Evolutionary conservation across 2,797 vertebrate species (phyloP).

Genomic region (Apogon hyalosoma): DNA sequence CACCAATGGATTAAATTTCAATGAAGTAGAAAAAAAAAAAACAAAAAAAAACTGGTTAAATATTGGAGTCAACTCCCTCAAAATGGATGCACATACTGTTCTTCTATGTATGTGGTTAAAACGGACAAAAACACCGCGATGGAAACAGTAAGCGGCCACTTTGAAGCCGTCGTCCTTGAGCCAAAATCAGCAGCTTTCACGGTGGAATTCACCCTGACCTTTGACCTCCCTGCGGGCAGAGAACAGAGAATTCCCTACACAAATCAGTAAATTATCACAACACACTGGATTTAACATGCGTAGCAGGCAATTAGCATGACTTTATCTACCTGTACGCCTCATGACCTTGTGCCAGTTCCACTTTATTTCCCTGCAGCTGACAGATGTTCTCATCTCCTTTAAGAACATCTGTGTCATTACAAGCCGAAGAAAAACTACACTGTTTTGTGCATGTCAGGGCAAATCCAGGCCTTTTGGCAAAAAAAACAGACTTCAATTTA

Average conservation of each 20-base stretch:
- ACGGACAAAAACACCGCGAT: not conserved
- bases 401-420: constrained; percentile 18
- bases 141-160: not conserved
- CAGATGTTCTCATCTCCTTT: constrained; percentile 27
- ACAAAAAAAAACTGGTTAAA: constrained; percentile 9
- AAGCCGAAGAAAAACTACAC: no score
- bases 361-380: constrained; percentile 34
- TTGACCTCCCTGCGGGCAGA: constrained; percentile 26
- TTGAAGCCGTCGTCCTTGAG: constrained; percentile 26
- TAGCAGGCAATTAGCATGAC: constrained; percentile 34
- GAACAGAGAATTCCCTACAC: constrained; percentile 22
- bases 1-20: constrained; percentile 43
- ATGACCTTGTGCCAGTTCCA: constrained; percentile 41
- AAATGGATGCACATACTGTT: constrained; percentile 16
- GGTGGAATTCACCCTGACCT: constrained; percentile 31
- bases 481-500: no score
- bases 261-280: constrained; percentile 55
- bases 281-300: constrained; percentile 38
- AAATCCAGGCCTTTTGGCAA: no score
- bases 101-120: constrained; percentile 29
- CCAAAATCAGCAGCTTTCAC: constrained; percentile 1
- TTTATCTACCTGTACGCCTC: constrained; percentile 20
- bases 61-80: constrained; percentile 28
- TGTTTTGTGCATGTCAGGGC: no score
- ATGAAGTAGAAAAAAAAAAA: constrained; percentile 22